Evolutionary conservation across 1,140 invertebrate genomes (phyloP).

Genomic region (Drosophila teissieri): DNA sequence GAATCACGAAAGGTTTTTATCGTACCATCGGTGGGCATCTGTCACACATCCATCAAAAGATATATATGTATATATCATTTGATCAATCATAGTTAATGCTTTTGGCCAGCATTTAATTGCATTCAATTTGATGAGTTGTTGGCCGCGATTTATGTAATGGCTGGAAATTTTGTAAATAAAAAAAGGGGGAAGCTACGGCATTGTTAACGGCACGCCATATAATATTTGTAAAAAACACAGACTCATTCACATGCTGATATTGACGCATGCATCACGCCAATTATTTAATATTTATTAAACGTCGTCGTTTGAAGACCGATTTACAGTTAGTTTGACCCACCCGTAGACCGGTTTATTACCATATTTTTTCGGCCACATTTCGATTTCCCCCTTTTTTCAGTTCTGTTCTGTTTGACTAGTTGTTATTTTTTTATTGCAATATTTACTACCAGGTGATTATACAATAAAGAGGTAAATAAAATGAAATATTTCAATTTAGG

Average conservation of each 20-base stretch:
- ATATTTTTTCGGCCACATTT: conserved; percentile 20
- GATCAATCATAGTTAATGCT: conserved; percentile 69
- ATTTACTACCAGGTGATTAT: conserved; percentile 4
- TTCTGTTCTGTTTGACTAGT: conserved; percentile 52
- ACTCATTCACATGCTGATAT: conserved; percentile 4
- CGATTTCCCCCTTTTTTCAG: conserved; percentile 29
- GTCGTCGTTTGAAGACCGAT: conserved; percentile 32
- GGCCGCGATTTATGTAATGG: conserved; percentile 38
- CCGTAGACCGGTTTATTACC: conserved; percentile 41
- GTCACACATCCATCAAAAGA: conserved; percentile 35
- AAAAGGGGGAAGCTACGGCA: conserved; percentile 29
- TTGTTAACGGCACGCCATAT: conserved; percentile 46
- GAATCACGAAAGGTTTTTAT: conserved; percentile 50
- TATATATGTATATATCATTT: conserved; percentile 56
- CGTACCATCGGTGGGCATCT: conserved; percentile 36
- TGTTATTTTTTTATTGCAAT: conserved; percentile 42
- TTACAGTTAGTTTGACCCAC: conserved; percentile 56
- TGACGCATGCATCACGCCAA: conserved; percentile 31
- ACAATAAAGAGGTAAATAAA: conserved; percentile 25
- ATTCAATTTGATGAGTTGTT: conserved; percentile 47
- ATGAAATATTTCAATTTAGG: conserved; percentile 10
- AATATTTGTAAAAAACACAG: conserved; percentile 6
- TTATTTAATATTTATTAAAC: conserved; percentile 58
- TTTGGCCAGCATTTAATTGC: conserved; percentile 63
- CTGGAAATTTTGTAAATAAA: conserved; percentile 42